Evolutionary conservation across 1,140 invertebrate species (phyloP).

Genomic region (Aradophagus sp.): DNA sequence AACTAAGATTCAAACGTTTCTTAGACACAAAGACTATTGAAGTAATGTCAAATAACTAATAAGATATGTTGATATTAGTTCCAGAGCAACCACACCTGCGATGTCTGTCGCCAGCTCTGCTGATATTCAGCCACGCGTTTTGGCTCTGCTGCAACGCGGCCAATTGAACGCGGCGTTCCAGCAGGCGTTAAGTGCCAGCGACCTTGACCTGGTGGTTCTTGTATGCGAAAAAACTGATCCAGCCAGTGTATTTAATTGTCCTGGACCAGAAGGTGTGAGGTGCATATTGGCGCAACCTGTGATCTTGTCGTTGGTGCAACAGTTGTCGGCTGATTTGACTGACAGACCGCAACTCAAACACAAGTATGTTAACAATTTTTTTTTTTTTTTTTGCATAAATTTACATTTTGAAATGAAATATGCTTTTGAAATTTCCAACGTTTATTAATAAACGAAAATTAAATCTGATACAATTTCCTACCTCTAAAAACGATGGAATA

Average conservation of each 20-base stretch:
- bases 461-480: too few relatives aligned
- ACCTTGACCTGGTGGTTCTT: slow-evolving; percentile 87
- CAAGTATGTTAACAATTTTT: slow-evolving; percentile 78
- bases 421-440: too few relatives aligned
- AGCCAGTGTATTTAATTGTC: slow-evolving; percentile 84
- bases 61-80: slow-evolving; percentile 62
- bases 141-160: slow-evolving; percentile 82
- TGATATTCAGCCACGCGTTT: slow-evolving; percentile 80
- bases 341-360: slow-evolving; percentile 91
- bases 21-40: too few relatives aligned
- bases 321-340: slow-evolving; percentile 90
- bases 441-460: too few relatives aligned
- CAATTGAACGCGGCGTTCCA: slow-evolving; percentile 92
- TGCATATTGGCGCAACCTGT: slow-evolving; percentile 83
- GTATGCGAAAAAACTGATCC: slow-evolving; percentile 89
- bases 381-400: too few relatives aligned
- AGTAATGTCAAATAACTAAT: background rate
- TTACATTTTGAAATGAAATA: too few relatives aligned
- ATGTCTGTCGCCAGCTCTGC: slow-evolving; percentile 65
- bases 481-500: too few relatives aligned
- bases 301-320: slow-evolving; percentile 92
- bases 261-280: slow-evolving; percentile 64
- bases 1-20: too few relatives aligned
- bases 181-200: slow-evolving; percentile 89
- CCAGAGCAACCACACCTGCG: slow-evolving; percentile 76